phyloP scores from a whole-genome alignment of 2,113 vertebrate species.

The Apodemus speciosus region DNA sequence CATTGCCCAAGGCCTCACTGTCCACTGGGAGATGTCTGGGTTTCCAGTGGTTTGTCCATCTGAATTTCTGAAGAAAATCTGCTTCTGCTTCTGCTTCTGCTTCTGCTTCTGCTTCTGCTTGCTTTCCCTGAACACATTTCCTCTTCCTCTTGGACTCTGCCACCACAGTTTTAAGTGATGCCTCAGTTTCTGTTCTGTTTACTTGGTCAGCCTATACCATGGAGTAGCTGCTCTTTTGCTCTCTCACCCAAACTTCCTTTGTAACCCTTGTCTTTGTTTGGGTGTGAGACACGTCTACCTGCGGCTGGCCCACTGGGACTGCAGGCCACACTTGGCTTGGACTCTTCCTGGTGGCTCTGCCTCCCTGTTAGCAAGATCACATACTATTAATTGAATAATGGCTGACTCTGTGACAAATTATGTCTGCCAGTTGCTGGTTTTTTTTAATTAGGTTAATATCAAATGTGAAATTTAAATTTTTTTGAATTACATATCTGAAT shows the following conservation, averaged over 20 bases:
- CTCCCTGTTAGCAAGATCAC: slow-evolving; percentile 5
- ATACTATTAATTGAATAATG: not conserved
- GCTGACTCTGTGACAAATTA: not conserved
- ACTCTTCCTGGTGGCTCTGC: not conserved
- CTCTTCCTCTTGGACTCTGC: not conserved
- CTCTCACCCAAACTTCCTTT: not conserved
- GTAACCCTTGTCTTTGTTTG: not conserved
- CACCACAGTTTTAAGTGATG: not conserved
- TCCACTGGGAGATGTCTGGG: not conserved
- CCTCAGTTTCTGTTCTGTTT: not conserved
- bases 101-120: slow-evolving; percentile 62
- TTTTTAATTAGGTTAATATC: not conserved
- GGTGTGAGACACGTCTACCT: not conserved
- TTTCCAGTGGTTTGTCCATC: not conserved
- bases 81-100: slow-evolving; percentile 52
- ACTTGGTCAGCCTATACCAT: not conserved
- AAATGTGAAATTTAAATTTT: not conserved
- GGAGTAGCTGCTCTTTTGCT: not conserved
- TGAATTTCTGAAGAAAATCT: slow-evolving; percentile 58
- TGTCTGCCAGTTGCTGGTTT: not conserved
- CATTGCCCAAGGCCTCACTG: not conserved
- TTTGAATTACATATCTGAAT: not conserved
- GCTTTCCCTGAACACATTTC: not conserved
- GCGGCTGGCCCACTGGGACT: not conserved
- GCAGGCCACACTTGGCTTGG: not conserved